These are phyloP conservation scores for Notarius quadriscutis DNA, from an alignment of 2,113 vertebrate species.

Conservation along the genomic window DNA sequence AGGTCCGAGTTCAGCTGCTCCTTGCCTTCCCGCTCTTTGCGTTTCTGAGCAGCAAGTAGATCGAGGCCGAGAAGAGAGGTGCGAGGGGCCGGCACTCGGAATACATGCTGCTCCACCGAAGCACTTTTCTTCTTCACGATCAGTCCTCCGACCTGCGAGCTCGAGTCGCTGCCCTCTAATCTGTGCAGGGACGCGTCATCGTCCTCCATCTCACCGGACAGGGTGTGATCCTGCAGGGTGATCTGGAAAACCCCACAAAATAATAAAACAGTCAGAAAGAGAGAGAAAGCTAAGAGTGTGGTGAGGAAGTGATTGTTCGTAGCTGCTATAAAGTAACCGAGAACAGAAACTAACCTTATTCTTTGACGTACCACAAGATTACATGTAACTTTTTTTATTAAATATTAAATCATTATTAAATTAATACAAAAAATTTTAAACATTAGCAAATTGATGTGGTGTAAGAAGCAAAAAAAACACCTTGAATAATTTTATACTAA, in stretches of 20 bases:
- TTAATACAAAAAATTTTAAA: background rate
- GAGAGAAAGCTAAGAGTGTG: background rate
- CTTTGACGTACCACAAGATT: background rate
- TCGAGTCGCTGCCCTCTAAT: conserved; percentile 79
- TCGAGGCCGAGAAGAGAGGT: conserved; percentile 90
- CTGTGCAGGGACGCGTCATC: conserved; percentile 80
- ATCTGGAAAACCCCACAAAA: background rate
- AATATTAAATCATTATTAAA: background rate
- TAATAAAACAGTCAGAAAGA: background rate
- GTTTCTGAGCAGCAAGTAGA: conserved; percentile 90
- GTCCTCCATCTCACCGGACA: conserved; percentile 60
- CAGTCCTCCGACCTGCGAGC: conserved; percentile 80
- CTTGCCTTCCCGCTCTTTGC: conserved; percentile 85
- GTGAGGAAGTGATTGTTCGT: too few relatives aligned
- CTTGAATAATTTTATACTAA: too few relatives aligned
- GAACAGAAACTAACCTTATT: background rate
- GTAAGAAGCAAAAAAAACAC: background rate
- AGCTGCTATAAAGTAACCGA: background rate
- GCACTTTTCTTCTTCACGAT: conserved; percentile 83
- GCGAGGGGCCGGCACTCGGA: conserved; percentile 89
- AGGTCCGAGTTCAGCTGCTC: conserved; percentile 66
- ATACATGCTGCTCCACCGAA: conserved; percentile 84
- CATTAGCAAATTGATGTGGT: background rate
- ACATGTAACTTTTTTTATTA: too few relatives aligned
- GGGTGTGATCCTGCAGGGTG: background rate